Evolutionary conservation across 2,888 invertebrate species (phyloP).

Genomic region (Xylota segnis): DNA sequence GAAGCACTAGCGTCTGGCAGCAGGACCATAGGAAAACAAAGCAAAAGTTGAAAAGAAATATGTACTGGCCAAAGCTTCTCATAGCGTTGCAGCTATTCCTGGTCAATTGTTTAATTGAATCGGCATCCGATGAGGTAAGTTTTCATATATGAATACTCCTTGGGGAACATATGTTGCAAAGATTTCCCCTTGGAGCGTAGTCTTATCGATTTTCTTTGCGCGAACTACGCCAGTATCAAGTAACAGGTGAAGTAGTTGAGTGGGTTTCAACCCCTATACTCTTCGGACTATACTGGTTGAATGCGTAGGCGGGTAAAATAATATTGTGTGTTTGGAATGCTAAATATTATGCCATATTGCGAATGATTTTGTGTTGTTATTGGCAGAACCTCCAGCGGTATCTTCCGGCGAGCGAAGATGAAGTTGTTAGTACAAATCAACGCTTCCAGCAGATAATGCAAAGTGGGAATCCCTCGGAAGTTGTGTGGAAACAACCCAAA

Average conservation of each 20-base stretch:
- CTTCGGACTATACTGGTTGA: slow-evolving; percentile 38
- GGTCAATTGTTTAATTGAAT: slow-evolving; percentile 78
- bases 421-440: slow-evolving; percentile 78
- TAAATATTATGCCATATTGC: slow-evolving; percentile 11
- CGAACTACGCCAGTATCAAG: slow-evolving; percentile 1
- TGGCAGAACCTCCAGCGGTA: slow-evolving; percentile 78
- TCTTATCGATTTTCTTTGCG: slow-evolving; percentile 57
- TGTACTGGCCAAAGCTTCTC: slow-evolving; percentile 65
- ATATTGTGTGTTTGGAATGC: slow-evolving; percentile 19
- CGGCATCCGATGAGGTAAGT: slow-evolving; percentile 79
- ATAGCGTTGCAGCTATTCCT: slow-evolving; percentile 67
- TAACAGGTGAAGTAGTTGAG: slow-evolving; percentile 64
- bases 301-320: slow-evolving; percentile 54
- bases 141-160: not conserved
- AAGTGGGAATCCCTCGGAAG: slow-evolving; percentile 79
- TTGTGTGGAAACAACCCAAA: slow-evolving; percentile 81
- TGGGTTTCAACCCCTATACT: slow-evolving; percentile 61
- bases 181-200: not conserved
- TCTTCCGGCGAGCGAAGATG: slow-evolving; percentile 79
- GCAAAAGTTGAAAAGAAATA: slow-evolving; percentile 33
- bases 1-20: slow-evolving; percentile 25
- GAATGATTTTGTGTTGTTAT: not conserved
- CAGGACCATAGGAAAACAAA: slow-evolving; percentile 41
- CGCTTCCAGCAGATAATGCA: slow-evolving; percentile 83
- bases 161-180: slow-evolving; percentile 40